phyloP scores from a whole-genome alignment of 2,113 vertebrate genomes.

The Corythaixoides concolor region DNA sequence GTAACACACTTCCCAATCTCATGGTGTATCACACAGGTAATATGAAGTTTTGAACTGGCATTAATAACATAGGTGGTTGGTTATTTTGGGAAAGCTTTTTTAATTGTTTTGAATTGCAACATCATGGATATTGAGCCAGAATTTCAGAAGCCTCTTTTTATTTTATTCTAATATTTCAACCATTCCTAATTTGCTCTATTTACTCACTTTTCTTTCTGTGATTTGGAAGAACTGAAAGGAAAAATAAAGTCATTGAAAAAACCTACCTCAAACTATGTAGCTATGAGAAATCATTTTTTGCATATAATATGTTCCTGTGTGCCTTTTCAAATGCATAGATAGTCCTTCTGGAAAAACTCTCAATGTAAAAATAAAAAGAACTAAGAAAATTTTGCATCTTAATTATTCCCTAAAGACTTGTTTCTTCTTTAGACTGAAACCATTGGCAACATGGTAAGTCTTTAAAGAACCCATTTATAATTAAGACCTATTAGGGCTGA shows the following conservation, averaged over 20 bases:
- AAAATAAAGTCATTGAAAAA: background rate
- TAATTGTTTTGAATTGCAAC: background rate
- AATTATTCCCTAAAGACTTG: background rate
- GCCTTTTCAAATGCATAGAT: background rate
- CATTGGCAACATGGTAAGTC: rapidly evolving
- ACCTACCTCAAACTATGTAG: background rate
- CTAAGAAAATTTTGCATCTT: background rate
- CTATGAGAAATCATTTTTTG: background rate
- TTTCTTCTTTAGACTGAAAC: background rate
- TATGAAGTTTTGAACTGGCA: background rate
- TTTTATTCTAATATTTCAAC: background rate
- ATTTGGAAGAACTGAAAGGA: background rate
- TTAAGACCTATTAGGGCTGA: background rate
- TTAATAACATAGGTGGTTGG: background rate
- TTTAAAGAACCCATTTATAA: background rate
- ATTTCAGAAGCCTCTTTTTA: background rate
- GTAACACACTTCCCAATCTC: background rate
- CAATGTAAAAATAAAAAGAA: background rate
- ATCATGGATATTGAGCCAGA: background rate
- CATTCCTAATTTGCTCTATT: background rate
- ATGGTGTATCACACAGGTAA: background rate
- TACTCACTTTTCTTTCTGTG: background rate
- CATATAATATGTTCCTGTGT: background rate
- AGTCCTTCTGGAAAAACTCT: background rate
- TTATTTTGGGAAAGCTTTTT: background rate